Conservation (phyloP, 2,888 invertebrate species). For the Apocheima hispidaria region DNA sequence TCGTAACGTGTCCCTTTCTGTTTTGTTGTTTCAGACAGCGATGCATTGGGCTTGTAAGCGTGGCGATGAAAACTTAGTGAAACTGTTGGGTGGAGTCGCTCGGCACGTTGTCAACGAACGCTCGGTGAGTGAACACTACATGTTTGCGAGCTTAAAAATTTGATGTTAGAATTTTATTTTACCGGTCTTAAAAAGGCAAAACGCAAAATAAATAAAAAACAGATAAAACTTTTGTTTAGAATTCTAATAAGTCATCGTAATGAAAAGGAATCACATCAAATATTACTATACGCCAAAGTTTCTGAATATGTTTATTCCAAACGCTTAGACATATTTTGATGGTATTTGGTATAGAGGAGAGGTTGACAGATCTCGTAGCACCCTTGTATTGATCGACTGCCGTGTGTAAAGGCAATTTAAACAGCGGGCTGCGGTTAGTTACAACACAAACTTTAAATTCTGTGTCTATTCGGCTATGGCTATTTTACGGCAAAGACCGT, state of each 20-base stretch:
- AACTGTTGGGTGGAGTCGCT: constrained; percentile 94
- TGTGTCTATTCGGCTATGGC: no score
- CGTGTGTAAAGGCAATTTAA: no score
- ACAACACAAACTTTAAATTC: no score
- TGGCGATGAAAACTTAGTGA: constrained; percentile 95
- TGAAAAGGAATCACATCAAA: no score
- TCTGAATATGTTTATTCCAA: neutral
- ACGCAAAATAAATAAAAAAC: no score
- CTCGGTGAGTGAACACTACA: constrained; percentile 88
- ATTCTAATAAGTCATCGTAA: no score
- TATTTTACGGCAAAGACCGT: neutral
- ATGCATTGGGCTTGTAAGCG: constrained; percentile 99
- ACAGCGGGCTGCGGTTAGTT: no score
- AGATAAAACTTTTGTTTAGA: neutral
- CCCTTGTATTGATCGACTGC: no score
- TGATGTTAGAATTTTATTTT: neutral
- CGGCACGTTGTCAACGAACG: constrained; percentile 93
- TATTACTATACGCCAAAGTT: neutral
- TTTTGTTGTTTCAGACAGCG: constrained; percentile 89
- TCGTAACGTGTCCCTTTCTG: constrained; percentile 28
- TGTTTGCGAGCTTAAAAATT: constrained; percentile 6
- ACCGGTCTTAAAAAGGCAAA: no score
- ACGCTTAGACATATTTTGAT: neutral
- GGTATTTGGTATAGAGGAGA: neutral
- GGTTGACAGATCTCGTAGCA: neutral